These are phyloP conservation scores for Eumerus sabulonum DNA, from an alignment of 2,888 invertebrate species.

Conservation along the genomic window DNA sequence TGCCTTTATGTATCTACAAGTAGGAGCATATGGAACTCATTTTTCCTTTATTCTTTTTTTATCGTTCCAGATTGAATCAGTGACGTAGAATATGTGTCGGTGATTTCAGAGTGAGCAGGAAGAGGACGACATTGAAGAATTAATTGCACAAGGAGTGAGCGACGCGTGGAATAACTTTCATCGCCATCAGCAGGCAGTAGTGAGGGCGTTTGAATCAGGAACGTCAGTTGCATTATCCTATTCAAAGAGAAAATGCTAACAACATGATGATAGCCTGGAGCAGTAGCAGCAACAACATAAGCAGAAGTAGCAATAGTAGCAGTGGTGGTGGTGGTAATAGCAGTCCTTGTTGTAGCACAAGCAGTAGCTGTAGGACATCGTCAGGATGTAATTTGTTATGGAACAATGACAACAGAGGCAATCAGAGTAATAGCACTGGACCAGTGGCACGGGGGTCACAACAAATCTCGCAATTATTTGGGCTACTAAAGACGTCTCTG, in stretches of 20 bases:
- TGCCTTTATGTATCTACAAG: constrained; percentile 9
- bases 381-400: constrained; percentile 62
- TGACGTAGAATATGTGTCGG: too few species aligned
- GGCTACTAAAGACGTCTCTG: constrained; percentile 73
- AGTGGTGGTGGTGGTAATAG: constrained; percentile 36
- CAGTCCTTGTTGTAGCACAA: constrained; percentile 48
- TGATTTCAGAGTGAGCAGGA: too few species aligned
- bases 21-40: constrained; percentile 39
- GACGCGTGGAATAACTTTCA: constrained; percentile 9
- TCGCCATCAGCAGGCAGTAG: constrained; percentile 2
- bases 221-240: constrained; percentile 61
- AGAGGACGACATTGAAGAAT: constrained; percentile 50
- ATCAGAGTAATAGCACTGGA: constrained; percentile 42
- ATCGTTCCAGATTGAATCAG: constrained; percentile 39
- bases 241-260: constrained; percentile 69
- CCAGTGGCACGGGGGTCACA: constrained; percentile 61
- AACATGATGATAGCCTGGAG: constrained; percentile 69
- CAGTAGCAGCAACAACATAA: constrained; percentile 49
- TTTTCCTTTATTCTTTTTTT: constrained; percentile 31
- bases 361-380: constrained; percentile 51
- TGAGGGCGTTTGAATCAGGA: constrained; percentile 9
- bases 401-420: constrained; percentile 46
- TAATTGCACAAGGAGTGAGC: constrained; percentile 52
- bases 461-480: constrained; percentile 69
- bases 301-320: constrained; percentile 46